Evolutionary conservation across 2,797 vertebrate genomes (phyloP).

Genomic region (Lepus oiostolus): DNA sequence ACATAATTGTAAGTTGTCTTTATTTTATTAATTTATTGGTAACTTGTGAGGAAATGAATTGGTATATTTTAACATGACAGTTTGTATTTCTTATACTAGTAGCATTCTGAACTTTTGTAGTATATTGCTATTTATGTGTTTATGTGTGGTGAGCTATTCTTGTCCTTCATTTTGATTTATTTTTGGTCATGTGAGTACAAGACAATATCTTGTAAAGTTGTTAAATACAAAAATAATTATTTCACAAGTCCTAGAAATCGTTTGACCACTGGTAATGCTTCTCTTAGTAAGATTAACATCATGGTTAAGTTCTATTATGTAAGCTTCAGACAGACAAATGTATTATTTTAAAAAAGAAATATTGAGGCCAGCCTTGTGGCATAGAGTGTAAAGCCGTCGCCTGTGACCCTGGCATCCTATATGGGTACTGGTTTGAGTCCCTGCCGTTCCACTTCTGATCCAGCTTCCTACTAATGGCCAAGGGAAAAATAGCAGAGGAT

Average conservation of each 20-base stretch:
- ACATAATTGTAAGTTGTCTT: neutral
- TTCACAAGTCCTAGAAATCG: constrained; percentile 19
- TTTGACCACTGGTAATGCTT: neutral
- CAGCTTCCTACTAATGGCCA: too few species aligned
- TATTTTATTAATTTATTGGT: neutral
- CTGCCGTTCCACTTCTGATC: too few species aligned
- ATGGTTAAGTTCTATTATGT: neutral
- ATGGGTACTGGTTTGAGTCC: too few species aligned
- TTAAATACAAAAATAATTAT: neutral
- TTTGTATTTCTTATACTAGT: constrained; percentile 11
- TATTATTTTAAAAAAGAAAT: too few species aligned
- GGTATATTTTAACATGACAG: neutral
- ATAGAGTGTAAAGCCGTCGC: too few species aligned
- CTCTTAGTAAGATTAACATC: neutral
- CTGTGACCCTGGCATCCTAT: too few species aligned
- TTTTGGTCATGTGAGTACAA: constrained; percentile 23
- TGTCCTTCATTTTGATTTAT: constrained; percentile 19
- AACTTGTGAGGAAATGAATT: neutral
- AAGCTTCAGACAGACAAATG: too few species aligned
- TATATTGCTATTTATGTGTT: neutral
- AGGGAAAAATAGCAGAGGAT: too few species aligned
- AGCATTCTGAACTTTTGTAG: neutral
- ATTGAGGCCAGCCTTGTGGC: too few species aligned
- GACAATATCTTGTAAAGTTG: neutral
- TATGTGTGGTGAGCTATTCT: neutral